phyloP scores from a whole-genome alignment of 2,113 vertebrate genomes.

The Accipiter virgatus region DNA sequence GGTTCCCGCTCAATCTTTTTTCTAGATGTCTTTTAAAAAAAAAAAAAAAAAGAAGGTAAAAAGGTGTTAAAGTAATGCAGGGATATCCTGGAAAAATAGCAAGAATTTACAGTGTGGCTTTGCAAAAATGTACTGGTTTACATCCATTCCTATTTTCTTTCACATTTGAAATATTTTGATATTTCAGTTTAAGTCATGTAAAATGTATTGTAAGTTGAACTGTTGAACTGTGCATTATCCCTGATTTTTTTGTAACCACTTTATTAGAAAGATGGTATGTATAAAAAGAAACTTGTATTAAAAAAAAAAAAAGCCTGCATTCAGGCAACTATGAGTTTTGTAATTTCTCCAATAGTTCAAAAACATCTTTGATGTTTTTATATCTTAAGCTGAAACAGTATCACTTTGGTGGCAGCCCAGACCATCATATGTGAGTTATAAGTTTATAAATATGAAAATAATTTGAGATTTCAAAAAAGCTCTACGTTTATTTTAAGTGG shows the following conservation, averaged over 20 bases:
- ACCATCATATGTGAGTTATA: constrained; percentile 49
- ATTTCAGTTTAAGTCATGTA: background rate
- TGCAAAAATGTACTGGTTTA: background rate
- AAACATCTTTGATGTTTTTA: constrained; percentile 68
- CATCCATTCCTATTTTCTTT: background rate
- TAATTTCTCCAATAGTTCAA: constrained; percentile 60
- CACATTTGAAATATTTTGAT: background rate
- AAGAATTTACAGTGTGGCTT: background rate
- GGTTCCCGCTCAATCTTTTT: background rate
- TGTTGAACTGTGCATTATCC: constrained; percentile 36
- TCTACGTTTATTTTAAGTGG: constrained; percentile 37
- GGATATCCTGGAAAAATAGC: background rate
- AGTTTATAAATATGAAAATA: constrained; percentile 61
- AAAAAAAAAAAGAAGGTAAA: background rate
- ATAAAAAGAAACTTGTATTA: constrained; percentile 31
- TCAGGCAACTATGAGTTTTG: constrained; percentile 33
- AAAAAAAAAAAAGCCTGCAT: background rate
- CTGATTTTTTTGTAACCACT: background rate
- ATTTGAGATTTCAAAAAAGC: constrained; percentile 50
- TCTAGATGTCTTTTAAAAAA: background rate
- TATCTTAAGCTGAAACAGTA: constrained; percentile 52
- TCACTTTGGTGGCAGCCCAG: constrained; percentile 18
- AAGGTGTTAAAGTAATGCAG: background rate
- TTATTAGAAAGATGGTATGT: constrained; percentile 29
- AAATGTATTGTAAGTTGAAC: constrained; percentile 1